Evolutionary conservation across 1,140 invertebrate species (phyloP), one percentile per base, ranked within the genome.

Genomic region (Schlechtendalia chinensis): DNA sequence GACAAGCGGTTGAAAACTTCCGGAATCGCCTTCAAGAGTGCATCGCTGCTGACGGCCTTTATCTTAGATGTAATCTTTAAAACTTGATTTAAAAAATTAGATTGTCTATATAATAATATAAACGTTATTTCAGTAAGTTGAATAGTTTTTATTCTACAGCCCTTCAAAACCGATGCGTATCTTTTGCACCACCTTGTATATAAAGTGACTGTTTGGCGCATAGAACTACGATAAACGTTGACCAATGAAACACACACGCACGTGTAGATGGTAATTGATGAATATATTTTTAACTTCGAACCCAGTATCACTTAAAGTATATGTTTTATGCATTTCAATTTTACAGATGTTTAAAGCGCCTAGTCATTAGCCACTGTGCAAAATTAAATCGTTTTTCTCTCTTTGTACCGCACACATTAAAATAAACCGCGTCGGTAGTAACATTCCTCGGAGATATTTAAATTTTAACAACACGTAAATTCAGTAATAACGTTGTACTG

Each of bases 381-480:
- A 27, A 72, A 72, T 54, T 53, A 54, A 54, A n/a, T 19, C 11
- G 17, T 72, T 53, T 72, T 32, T 2, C 24, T 54, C 69, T 54
- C 17, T 17, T 5, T 6, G 17, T n/a, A n/a, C 0, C 16, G 27
- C 1, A n/a, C 50, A 71, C 45, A 54, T 72, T 54, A 72, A 72
- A 54, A 54, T 54, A 5, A 72, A 72, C 24, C 50, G 1, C 47
- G 14, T 54, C 5, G 4, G 24, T n/a, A 72, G 24, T 71, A 71
- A 77, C 53, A 58, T 79, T 61, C 59, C 56, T 39, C 39, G 11
- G n/a, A 27, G 32, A 79, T 45, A 79, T 79, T 59, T 59, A 47
- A 61, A 53, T 79, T 79, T 54, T 53, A 27, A 54, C 69, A 72
- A 29, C 50, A 69, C 39, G 22, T 45, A 39, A 67, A 69, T 24